phyloP scores from a whole-genome alignment of 1,140 invertebrate genomes.

The Penaeus indicus region DNA sequence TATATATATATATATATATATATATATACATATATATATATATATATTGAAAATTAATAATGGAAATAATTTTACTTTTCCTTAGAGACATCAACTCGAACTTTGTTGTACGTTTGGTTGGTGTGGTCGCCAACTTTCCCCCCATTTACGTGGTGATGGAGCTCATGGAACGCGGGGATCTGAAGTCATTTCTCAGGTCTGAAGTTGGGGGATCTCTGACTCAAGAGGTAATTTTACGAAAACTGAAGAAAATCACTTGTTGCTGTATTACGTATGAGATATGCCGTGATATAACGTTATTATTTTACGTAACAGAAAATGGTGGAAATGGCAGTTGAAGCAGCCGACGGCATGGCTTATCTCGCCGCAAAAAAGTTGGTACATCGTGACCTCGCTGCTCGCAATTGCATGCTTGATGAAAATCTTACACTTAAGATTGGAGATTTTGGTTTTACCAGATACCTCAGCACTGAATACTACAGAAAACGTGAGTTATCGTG shows the following conservation, averaged over 20 bases:
- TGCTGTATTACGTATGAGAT: background rate
- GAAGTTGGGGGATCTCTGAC: slow-evolving; percentile 45
- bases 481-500: slow-evolving; percentile 31
- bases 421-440: slow-evolving; percentile 72
- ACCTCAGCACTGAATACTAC: slow-evolving; percentile 74
- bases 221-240: slow-evolving; percentile 14
- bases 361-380: slow-evolving; percentile 72
- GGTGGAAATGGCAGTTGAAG: slow-evolving; percentile 50
- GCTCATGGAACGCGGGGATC: slow-evolving; percentile 59
- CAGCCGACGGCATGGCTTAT: slow-evolving; percentile 72
- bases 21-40: no score
- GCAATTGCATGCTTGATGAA: slow-evolving; percentile 71
- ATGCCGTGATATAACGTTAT: background rate
- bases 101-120: slow-evolving; percentile 55
- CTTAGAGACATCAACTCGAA: slow-evolving; percentile 46
- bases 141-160: slow-evolving; percentile 60
- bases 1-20: no score
- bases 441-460: slow-evolving; percentile 74
- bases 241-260: background rate
- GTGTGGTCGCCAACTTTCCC: slow-evolving; percentile 22
- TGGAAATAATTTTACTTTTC: background rate
- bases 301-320: slow-evolving; percentile 38
- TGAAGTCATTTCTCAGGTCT: slow-evolving; percentile 53
- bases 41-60: background rate
- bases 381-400: slow-evolving; percentile 73